These are phyloP conservation scores for Lordiphosa collinella DNA, from an alignment of 1,140 invertebrate species.

Conservation along the genomic window DNA sequence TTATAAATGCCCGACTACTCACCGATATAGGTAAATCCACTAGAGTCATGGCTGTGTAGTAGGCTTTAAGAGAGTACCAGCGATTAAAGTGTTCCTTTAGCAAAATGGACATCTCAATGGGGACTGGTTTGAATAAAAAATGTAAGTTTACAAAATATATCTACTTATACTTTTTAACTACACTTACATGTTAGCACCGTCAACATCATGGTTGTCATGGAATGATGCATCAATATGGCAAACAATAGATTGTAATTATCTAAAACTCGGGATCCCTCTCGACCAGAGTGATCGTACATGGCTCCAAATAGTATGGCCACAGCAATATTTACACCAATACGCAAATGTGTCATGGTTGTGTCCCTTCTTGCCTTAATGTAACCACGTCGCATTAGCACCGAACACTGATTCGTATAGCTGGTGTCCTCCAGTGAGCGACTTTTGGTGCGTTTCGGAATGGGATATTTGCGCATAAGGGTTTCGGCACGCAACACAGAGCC, in stretches of 20 bases:
- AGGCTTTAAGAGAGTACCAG: constrained; percentile 97
- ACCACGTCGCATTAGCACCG: constrained; percentile 85
- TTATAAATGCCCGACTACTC: no score
- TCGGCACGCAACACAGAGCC: constrained; percentile 81
- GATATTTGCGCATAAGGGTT: constrained; percentile 81
- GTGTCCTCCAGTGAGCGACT: constrained; percentile 83
- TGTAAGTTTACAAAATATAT: not conserved
- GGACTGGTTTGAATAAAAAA: constrained; percentile 81
- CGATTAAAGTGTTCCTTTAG: constrained; percentile 96
- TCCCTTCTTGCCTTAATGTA: constrained; percentile 87
- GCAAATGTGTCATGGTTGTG: constrained; percentile 93
- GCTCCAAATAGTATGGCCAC: constrained; percentile 87
- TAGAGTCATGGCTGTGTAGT: constrained; percentile 92
- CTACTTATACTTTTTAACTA: not conserved
- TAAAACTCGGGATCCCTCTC: constrained; percentile 86
- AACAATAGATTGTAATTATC: constrained; percentile 92
- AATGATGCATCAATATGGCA: constrained; percentile 90
- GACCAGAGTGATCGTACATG: constrained; percentile 86
- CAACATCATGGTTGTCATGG: constrained; percentile 92
- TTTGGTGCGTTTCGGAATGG: constrained; percentile 80
- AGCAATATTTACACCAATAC: constrained; percentile 86
- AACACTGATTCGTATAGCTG: constrained; percentile 85
- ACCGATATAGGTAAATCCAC: constrained; percentile 89
- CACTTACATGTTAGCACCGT: constrained; percentile 86
- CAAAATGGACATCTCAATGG: constrained; percentile 93